phyloP scores from a whole-genome alignment of 64 coral and sea anemone species.

The Porites australiensis region DNA sequence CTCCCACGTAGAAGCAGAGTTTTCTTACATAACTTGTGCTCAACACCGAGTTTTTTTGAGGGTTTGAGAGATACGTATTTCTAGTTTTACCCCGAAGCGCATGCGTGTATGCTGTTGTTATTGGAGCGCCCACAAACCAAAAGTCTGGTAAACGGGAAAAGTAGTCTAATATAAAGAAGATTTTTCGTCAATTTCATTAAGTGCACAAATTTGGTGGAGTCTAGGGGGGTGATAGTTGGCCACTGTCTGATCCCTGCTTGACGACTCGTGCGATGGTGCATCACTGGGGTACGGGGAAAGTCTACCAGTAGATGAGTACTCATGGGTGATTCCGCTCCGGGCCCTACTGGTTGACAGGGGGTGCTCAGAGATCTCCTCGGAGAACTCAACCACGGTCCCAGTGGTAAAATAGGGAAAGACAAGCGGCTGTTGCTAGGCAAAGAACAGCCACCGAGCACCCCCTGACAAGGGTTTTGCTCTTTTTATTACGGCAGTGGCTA shows the following conservation, averaged over 20 bases:
- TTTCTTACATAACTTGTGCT: too few relatives aligned
- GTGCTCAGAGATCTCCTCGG: slow-evolving; percentile 13
- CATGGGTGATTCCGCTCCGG: neutral
- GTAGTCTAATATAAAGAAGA: too few relatives aligned
- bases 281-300: neutral
- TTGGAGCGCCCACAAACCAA: too few relatives aligned
- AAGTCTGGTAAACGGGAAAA: too few relatives aligned
- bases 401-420: too few relatives aligned
- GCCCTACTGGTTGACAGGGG: slow-evolving; percentile 11
- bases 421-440: too few relatives aligned
- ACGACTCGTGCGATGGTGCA: neutral
- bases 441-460: neutral
- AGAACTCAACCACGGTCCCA: neutral
- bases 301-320: neutral
- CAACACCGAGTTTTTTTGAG: too few relatives aligned
- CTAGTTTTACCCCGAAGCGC: too few relatives aligned
- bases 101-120: too few relatives aligned
- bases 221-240: neutral
- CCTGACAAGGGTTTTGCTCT: neutral
- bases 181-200: too few relatives aligned
- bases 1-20: too few relatives aligned
- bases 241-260: neutral
- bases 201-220: neutral
- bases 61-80: too few relatives aligned
- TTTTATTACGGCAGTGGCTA: neutral